phyloP scores from a whole-genome alignment of 2,888 invertebrate genomes.

The Isoperla grammatica region DNA sequence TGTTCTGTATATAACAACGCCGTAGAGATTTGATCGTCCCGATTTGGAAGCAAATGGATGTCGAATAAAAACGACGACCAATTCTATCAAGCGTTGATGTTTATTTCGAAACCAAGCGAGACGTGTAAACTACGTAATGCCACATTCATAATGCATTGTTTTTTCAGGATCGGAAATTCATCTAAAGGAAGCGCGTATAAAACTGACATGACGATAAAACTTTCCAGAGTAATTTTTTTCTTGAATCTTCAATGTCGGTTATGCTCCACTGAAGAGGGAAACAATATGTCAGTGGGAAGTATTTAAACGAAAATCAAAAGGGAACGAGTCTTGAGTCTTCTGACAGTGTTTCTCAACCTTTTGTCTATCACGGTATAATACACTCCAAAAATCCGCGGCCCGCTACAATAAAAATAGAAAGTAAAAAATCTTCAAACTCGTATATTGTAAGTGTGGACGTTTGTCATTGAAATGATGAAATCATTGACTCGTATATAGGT shows the following conservation, averaged over 20 bases:
- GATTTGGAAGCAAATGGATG: constrained; percentile 8
- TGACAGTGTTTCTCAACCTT: too few relatives aligned
- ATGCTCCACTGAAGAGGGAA: background rate
- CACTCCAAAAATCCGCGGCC: too few relatives aligned
- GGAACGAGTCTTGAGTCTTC: too few relatives aligned
- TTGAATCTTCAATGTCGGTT: background rate
- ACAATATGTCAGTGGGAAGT: background rate
- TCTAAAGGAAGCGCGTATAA: background rate
- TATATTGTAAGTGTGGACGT: too few relatives aligned
- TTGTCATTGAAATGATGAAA: too few relatives aligned
- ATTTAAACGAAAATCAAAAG: background rate
- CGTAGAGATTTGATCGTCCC: too few relatives aligned
- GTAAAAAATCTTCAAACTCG: too few relatives aligned
- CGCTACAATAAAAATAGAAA: too few relatives aligned
- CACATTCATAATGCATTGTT: constrained; percentile 15
- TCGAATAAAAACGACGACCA: constrained; percentile 8
- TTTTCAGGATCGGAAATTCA: background rate
- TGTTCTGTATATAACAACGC: too few relatives aligned
- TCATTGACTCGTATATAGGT: too few relatives aligned
- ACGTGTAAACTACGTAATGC: too few relatives aligned
- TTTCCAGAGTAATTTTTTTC: background rate
- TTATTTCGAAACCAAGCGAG: background rate
- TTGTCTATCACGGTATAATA: too few relatives aligned
- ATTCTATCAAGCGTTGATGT: constrained; percentile 5
- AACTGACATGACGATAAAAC: constrained; percentile 10